phyloP scores from a whole-genome alignment of 1,140 invertebrate species.

The Calephelis nemesis region DNA sequence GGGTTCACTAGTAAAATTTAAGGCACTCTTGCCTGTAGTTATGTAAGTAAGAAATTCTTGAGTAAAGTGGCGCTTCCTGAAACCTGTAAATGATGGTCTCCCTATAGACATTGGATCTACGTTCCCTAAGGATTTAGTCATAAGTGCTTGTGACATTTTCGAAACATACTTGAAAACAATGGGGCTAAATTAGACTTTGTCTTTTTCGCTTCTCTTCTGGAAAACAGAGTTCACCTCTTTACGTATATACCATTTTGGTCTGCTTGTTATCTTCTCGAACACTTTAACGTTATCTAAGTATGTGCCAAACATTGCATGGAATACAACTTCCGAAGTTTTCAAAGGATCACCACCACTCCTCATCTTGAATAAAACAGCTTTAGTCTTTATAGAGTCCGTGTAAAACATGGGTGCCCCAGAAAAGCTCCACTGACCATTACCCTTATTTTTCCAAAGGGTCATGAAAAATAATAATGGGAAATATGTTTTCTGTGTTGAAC shows the following conservation, averaged over 20 bases:
- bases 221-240: background rate
- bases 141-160: too few species aligned
- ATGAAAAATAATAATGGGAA: conserved; percentile 3
- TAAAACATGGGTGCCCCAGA: background rate
- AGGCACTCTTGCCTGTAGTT: conserved; percentile 2
- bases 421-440: background rate
- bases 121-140: background rate
- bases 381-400: background rate
- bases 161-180: background rate
- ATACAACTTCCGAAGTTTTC: background rate
- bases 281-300: background rate
- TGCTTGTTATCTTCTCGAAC: background rate
- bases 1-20: conserved; percentile 3
- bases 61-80: conserved; percentile 14
- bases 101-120: background rate
- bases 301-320: background rate
- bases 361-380: too few species aligned
- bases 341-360: too few species aligned
- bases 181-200: background rate
- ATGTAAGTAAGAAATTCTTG: conserved; percentile 17
- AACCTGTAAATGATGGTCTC: conserved; percentile 9
- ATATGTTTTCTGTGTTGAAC: conserved; percentile 17
- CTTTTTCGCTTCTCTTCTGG: background rate
- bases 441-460: background rate
- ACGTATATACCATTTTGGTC: background rate